Evolutionary conservation across 1,140 invertebrate species (phyloP).

Genomic region (Arctopsyche grandis): DNA sequence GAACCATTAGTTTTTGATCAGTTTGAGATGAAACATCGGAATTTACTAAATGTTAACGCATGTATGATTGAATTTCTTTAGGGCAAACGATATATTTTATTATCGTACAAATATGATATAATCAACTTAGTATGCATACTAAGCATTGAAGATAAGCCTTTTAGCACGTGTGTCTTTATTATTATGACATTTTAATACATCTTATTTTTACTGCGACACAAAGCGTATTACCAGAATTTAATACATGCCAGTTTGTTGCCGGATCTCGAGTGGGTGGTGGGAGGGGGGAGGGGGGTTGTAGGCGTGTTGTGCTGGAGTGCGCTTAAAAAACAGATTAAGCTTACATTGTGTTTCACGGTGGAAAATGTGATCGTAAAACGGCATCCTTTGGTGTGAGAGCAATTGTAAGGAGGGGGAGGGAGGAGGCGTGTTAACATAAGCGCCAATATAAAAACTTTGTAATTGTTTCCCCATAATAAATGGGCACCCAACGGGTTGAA

Average conservation of each 20-base stretch:
- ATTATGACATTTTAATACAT: not conserved
- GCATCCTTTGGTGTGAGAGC: not conserved
- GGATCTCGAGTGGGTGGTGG: not conserved
- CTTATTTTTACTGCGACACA: not conserved
- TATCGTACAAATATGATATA: too few species aligned
- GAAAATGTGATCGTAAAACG: slow-evolving; percentile 16
- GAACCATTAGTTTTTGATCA: too few species aligned
- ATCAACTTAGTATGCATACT: too few species aligned
- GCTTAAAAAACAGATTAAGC: not conserved
- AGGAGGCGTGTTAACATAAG: slow-evolving; percentile 22
- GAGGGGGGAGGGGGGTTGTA: too few species aligned
- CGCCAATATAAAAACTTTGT: slow-evolving; percentile 38
- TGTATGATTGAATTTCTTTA: too few species aligned
- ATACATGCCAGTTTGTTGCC: not conserved
- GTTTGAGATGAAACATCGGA: too few species aligned
- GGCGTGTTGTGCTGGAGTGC: too few species aligned
- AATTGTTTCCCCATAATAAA: slow-evolving; percentile 30
- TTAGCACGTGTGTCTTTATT: too few species aligned
- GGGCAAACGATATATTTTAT: too few species aligned
- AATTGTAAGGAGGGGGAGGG: not conserved
- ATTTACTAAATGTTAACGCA: too few species aligned
- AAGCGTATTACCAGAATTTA: too few species aligned
- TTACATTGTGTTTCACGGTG: not conserved
- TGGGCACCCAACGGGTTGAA: slow-evolving; percentile 15
- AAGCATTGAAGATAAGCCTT: too few species aligned